Evolutionary conservation across 2,888 invertebrate species (phyloP), one percentile per base, ranked within the genome.

Genomic region (Gonocerus acuteangulatus): DNA sequence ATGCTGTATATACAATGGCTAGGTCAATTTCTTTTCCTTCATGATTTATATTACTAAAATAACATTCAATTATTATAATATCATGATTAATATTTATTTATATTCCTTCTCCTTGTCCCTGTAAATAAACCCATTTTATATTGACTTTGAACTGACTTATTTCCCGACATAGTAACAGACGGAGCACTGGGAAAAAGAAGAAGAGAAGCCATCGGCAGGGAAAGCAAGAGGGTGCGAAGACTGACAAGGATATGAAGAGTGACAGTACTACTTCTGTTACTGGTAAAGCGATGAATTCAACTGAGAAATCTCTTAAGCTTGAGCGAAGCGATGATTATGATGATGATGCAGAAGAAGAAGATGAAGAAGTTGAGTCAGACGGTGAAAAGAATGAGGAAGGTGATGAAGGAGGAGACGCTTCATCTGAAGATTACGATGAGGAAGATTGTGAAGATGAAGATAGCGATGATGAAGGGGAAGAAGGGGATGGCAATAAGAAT

Each of bases 401-500:
- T 2, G 54, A 23, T 1, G 54, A 52, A 13, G 36, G 36, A 9
- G 16, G 16, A 13, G 27, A 44, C 22, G 48, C 48, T 6, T 54
- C 48, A n/a, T 36, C 34, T n/a, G 59, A 21, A 1, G 60, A 60
- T 16, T 34, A 54, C 7, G 62, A 61, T 2, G 61, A 62, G 1
- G 61, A 63, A 18, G 65, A 60, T 2, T 61, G 62, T 13, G 62
- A 64, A 6, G 65, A 64, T 19, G 65, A 64, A 32, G 63, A 67
- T 9, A 54, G 48, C 15, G 61, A 62, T 27, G 23, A 49, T 21
- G 11, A 59, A 42, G 36, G 45, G n/a, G 32, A 60, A 16, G 22
- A 54, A 11, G 47, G 48, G 48, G 60, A 62, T 56, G 63, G 61
- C 60, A 22, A 49, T 11, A 36, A 71, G 71, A 63, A 68, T 69